phyloP scores from a whole-genome alignment of 2,888 invertebrate species.

The Caenorhabditis angaria region DNA sequence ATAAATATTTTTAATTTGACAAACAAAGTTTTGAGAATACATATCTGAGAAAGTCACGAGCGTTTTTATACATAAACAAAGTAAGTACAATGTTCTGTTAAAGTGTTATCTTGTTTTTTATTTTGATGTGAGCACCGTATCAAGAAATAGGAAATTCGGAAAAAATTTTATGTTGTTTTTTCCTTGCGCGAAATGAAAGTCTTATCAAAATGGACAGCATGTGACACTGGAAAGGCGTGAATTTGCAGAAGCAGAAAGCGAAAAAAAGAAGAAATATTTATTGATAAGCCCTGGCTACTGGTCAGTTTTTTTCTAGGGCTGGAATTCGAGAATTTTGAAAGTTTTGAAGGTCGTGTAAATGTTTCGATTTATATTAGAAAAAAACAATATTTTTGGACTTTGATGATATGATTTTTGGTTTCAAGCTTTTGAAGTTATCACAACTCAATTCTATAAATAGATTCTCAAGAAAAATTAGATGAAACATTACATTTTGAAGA shows the following conservation, averaged over 20 bases:
- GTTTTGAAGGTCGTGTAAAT: conserved; percentile 33
- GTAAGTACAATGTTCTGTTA: not conserved
- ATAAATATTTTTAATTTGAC: conserved; percentile 8
- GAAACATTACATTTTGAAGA: no score
- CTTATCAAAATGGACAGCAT: not conserved
- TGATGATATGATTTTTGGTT: not conserved
- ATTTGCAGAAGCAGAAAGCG: conserved; percentile 13
- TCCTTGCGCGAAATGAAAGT: not conserved
- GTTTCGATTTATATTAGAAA: not conserved
- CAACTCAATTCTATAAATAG: no score
- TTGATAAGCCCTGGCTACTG: conserved; percentile 40
- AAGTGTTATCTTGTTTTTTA: not conserved
- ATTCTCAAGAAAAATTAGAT: no score
- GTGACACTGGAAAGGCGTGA: conserved; percentile 2
- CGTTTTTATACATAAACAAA: not conserved
- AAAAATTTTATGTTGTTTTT: not conserved
- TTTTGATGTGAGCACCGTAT: not conserved
- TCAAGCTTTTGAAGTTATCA: not conserved
- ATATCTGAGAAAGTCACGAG: not conserved
- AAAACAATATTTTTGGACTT: not conserved
- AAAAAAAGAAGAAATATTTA: conserved; percentile 10
- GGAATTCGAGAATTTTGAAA: conserved; percentile 38
- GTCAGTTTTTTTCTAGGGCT: conserved; percentile 13
- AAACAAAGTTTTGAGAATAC: not conserved
- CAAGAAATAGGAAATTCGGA: not conserved